A percentile compares a stretch with the other conserved stretches of the same genome.
phyloP scores from a whole-genome alignment of 2,113 vertebrate species.

The Muntiacus muntjak region DNA sequence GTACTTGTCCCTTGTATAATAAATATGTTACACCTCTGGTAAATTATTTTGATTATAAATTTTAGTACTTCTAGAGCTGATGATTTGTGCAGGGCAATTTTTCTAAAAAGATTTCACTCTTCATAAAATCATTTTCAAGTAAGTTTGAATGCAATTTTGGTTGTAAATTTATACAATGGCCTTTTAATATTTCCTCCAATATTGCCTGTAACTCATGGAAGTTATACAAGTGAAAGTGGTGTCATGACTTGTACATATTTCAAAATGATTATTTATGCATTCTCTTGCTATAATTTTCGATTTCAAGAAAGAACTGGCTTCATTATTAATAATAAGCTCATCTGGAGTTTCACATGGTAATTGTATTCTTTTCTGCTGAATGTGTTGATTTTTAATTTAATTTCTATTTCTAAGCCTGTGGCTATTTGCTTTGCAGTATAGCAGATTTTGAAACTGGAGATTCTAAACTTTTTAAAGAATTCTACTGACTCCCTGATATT shows the following conservation, averaged over 20 bases:
- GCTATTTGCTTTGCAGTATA: not conserved
- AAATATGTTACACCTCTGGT: not conserved
- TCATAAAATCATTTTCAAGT: not conserved
- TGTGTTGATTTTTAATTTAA: not conserved
- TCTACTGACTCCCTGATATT: not conserved
- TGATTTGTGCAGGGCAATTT: not conserved
- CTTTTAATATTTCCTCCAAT: not conserved
- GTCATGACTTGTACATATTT: not conserved
- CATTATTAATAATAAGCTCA: not conserved
- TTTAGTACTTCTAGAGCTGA: not conserved
- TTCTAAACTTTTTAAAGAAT: not conserved
- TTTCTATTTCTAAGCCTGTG: not conserved
- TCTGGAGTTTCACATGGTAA: not conserved
- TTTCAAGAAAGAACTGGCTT: not conserved
- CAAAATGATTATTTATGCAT: not conserved
- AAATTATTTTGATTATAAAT: not conserved
- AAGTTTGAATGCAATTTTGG: not conserved
- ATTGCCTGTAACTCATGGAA: not conserved
- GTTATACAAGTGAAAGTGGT: not conserved
- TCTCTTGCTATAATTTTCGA: not conserved
- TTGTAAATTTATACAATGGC: not conserved
- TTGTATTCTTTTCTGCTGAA: not conserved
- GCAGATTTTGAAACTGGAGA: not conserved
- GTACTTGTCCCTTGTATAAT: not conserved
- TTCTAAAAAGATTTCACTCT: not conserved